Evolutionary conservation across 2,113 vertebrate species (phyloP).

Genomic region (Lasiurus cinereus): DNA sequence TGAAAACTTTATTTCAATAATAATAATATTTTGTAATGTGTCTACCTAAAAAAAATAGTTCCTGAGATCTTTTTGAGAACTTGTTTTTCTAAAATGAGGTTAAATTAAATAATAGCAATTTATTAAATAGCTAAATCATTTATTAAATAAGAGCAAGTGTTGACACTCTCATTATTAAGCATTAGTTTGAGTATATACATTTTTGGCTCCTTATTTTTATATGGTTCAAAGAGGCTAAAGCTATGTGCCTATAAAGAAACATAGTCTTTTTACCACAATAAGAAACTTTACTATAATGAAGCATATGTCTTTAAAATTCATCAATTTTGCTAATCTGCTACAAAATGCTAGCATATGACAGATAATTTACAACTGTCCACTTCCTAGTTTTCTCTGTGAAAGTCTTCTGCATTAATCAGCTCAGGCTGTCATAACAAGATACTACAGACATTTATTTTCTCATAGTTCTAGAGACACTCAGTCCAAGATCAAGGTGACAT

Average conservation of each 20-base stretch:
- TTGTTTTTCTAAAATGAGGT: not conserved
- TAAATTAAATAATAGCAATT: not conserved
- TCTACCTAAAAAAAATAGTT: not conserved
- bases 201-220: conserved; percentile 18
- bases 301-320: conserved; percentile 24
- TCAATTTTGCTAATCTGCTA: conserved; percentile 19
- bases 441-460: not conserved
- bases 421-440: not conserved
- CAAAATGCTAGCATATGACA: not conserved
- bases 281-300: not conserved
- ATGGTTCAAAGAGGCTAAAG: not conserved
- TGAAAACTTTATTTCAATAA: conserved; percentile 22
- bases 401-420: not conserved
- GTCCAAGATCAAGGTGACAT: not conserved
- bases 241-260: not conserved
- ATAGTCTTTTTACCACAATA: not conserved
- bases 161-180: not conserved
- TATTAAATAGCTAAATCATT: not conserved
- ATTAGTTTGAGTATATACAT: not conserved
- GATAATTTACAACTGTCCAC: not conserved
- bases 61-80: not conserved
- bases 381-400: not conserved
- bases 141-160: conserved; percentile 3
- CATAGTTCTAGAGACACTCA: not conserved
- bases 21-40: not conserved